Evolutionary conservation across 2,888 invertebrate species (phyloP), one percentile per base, ranked within the genome.

Genomic region (Orgyia antiqua): DNA sequence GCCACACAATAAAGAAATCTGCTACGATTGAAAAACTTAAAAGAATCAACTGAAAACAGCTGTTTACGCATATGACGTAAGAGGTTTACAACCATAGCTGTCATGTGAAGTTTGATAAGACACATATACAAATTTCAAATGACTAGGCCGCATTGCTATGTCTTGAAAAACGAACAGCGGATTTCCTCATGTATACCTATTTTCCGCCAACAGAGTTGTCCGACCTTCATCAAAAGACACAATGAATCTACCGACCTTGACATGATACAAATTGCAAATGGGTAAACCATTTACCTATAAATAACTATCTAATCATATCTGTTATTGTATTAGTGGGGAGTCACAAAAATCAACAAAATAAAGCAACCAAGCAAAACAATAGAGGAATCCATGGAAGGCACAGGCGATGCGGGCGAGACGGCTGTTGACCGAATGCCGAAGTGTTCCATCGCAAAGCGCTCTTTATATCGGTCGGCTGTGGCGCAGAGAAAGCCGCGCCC

Each of bases 401-500:
- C 62, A 63, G 76, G 58, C 72, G 72, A 75, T 70, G 77, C 74
- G 78, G 82, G 84, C 84, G 64, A 79, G 76, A 83, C 86, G 86
- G 84, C 80, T 84, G 79, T 75, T 66, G 74, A 72, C 84, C 86
- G 86, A 86, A 83, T 86, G 86, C 84, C 86, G 52, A 84, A 78
- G 84, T 78, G 58, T 76, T 76, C 71, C 68, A 70, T 67, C 73
- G 78, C 75, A 71, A 71, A 57, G 69, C 79, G 77, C 80, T 80
- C 80, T 84, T 86, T 86, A 86, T 86, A 86, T 80, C 71, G 67
- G 66, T 60, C 66, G 68, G 58, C 59, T 51, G 76, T 68, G 64
- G 70, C 60, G 70, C 73, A 82, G 84, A 83, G 83, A 84, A 86
- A 84, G 84, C 83, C 84, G 67, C 78, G 62, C 75, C 79, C 72